A percentile compares a stretch with the other conserved stretches of the same genome.
Conservation (phyloP, 2,797 vertebrate genomes). For the Micromesistius poutassou region DNA sequence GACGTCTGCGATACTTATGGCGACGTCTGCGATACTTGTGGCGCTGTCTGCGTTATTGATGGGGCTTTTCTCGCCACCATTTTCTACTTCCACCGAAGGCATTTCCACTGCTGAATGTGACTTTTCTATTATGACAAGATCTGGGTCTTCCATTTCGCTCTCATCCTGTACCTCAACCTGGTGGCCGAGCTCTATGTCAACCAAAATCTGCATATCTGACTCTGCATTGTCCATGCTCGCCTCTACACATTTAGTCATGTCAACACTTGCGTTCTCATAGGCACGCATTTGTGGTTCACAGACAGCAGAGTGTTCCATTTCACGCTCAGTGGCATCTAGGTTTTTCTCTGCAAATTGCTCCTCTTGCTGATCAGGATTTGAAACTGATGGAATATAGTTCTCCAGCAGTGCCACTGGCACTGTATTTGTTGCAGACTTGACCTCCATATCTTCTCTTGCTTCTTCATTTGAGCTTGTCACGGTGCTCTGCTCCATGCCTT, state of each 20-base stretch:
- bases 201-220: constrained; percentile 56
- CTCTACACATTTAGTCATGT: constrained; percentile 16
- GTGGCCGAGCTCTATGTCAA: constrained; percentile 70
- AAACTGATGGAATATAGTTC: constrained; percentile 43
- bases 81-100: constrained; percentile 15
- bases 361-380: constrained; percentile 43
- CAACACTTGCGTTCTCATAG: not conserved
- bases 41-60: not conserved
- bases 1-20: not conserved
- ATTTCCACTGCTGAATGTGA: constrained; percentile 32
- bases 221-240: constrained; percentile 46
- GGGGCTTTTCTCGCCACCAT: not conserved
- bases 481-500: constrained; percentile 49
- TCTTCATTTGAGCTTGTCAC: constrained; percentile 23
- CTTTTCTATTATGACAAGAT: constrained; percentile 50
- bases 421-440: not conserved
- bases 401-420: constrained; percentile 35
- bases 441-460: constrained; percentile 18
- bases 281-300: constrained; percentile 28
- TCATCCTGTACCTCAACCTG: constrained; percentile 65
- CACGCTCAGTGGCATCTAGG: constrained; percentile 35
- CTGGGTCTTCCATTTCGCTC: constrained; percentile 47
- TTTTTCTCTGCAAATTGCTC: constrained; percentile 39
- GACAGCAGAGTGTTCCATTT: constrained; percentile 31
- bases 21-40: not conserved